Conservation (phyloP, 2,888 invertebrate species). For the Anthophora plumipes region DNA sequence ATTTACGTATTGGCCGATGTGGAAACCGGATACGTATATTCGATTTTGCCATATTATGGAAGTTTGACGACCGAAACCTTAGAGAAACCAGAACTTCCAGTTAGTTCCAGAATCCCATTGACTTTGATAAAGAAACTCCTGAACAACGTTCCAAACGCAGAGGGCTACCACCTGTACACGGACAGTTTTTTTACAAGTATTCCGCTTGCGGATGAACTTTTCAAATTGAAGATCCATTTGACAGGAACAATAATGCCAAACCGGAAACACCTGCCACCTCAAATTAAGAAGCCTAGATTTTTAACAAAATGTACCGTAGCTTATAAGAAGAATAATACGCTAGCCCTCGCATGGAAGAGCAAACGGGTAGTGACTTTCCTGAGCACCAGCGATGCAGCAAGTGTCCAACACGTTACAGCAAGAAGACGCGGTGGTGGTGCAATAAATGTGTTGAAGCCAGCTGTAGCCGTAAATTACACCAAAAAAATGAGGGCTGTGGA, state of each 20-base stretch:
- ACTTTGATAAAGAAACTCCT: conserved; percentile 51
- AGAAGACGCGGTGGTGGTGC: conserved; percentile 4
- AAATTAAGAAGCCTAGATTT: conserved; percentile 35
- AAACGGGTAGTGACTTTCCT: too few relatives aligned
- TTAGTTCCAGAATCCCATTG: conserved; percentile 61
- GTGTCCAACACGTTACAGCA: conserved; percentile 1
- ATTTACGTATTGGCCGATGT: conserved; percentile 46
- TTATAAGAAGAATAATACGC: conserved; percentile 17
- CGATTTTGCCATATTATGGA: conserved; percentile 66
- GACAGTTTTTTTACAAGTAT: conserved; percentile 60
- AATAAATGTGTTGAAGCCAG: conserved; percentile 10
- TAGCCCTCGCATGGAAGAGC: conserved; percentile 33
- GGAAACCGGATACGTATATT: conserved; percentile 56
- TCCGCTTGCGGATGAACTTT: too few relatives aligned
- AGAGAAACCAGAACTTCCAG: conserved; percentile 54
- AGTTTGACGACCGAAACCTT: conserved; percentile 52
- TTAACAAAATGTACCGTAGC: conserved; percentile 24
- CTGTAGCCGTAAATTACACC: conserved; percentile 14
- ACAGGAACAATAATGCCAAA: conserved; percentile 61
- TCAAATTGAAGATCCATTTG: too few relatives aligned
- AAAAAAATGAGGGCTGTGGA: conserved; percentile 37
- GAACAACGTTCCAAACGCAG: conserved; percentile 47
- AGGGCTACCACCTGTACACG: conserved; percentile 49
- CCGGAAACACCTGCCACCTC: conserved; percentile 55
- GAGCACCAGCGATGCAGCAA: conserved; percentile 31